These are phyloP conservation scores for Drosophila rubida DNA, from an alignment of 2,888 invertebrate genomes.

Conservation along the genomic window DNA sequence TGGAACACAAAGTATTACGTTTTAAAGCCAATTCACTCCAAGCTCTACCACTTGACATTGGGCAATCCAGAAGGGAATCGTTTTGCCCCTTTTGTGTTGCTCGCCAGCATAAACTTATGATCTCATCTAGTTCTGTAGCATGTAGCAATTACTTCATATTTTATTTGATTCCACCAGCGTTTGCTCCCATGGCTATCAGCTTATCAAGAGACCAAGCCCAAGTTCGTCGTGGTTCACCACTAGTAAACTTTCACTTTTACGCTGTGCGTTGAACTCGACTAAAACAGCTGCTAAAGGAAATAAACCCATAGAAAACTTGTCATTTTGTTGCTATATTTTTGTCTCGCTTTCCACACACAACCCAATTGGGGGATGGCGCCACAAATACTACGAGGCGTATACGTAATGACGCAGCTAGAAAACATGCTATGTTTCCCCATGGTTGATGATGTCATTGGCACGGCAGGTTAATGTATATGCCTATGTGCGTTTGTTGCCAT, in stretches of 20 bases:
- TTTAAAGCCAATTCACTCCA: background rate
- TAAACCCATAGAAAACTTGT: slow-evolving; percentile 14
- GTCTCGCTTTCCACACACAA: slow-evolving; percentile 7
- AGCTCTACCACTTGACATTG: slow-evolving; percentile 13
- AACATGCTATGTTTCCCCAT: slow-evolving; percentile 38
- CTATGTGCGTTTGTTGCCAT: slow-evolving; percentile 13
- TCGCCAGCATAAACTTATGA: slow-evolving; percentile 35
- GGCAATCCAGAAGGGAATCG: background rate
- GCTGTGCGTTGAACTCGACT: slow-evolving; percentile 57
- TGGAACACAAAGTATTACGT: background rate
- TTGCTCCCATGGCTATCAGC: slow-evolving; percentile 29
- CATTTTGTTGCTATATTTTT: slow-evolving; percentile 6
- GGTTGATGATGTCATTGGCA: slow-evolving; percentile 61
- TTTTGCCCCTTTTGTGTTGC: slow-evolving; percentile 21
- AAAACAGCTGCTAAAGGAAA: slow-evolving; percentile 27
- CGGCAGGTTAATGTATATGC: slow-evolving; percentile 19
- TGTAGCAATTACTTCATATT: slow-evolving; percentile 16
- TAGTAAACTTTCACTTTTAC: slow-evolving; percentile 60
- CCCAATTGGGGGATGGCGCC: slow-evolving; percentile 43
- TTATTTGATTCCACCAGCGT: slow-evolving; percentile 4
- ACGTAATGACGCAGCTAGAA: slow-evolving; percentile 42
- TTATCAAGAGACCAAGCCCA: slow-evolving; percentile 26
- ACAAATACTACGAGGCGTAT: slow-evolving; percentile 54
- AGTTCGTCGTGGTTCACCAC: background rate
- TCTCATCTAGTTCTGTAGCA: slow-evolving; percentile 49